These are phyloP conservation scores for Drosophila mercatorum DNA, from an alignment of 2,888 invertebrate genomes.

Conservation along the genomic window DNA sequence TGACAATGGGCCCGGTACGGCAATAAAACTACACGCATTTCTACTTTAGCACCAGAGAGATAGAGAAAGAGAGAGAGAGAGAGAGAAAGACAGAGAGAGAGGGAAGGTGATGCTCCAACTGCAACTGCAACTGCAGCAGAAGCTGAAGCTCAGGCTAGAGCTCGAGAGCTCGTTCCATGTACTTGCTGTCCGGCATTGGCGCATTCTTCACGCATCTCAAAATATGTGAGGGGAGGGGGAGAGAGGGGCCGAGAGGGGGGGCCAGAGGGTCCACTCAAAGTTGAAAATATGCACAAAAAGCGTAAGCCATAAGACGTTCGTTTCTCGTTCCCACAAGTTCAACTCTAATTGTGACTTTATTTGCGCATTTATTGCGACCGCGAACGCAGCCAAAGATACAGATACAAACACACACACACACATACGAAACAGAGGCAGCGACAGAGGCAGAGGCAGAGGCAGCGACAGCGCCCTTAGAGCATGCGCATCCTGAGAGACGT, in stretches of 20 bases:
- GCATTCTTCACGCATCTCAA: conserved; percentile 79
- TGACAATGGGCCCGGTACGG: conserved; percentile 30
- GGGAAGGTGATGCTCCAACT: conserved; percentile 23
- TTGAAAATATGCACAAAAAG: conserved; percentile 62
- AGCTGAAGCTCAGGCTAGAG: conserved; percentile 24
- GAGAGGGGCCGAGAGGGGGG: neutral
- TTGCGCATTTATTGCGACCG: conserved; percentile 77
- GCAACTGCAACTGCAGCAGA: conserved; percentile 43
- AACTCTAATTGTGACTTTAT: conserved; percentile 83
- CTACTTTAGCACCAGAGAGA: conserved; percentile 63
- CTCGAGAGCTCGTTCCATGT: conserved; percentile 16
- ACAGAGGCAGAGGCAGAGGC: conserved; percentile 32
- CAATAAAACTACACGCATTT: conserved; percentile 71
- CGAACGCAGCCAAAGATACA: conserved; percentile 41
- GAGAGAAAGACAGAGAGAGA: neutral
- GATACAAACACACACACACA: conserved; percentile 40
- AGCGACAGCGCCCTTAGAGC: conserved; percentile 58
- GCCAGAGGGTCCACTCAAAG: conserved; percentile 30
- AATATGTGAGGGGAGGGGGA: conserved; percentile 37
- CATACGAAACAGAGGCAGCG: neutral
- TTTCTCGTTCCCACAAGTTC: conserved; percentile 74
- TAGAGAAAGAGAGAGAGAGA: neutral
- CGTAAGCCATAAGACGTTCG: conserved; percentile 50
- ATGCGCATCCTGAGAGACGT: conserved; percentile 62
- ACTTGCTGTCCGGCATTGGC: conserved; percentile 44